Evolutionary conservation across 2,888 invertebrate species (phyloP).

Genomic region (Timema podura): DNA sequence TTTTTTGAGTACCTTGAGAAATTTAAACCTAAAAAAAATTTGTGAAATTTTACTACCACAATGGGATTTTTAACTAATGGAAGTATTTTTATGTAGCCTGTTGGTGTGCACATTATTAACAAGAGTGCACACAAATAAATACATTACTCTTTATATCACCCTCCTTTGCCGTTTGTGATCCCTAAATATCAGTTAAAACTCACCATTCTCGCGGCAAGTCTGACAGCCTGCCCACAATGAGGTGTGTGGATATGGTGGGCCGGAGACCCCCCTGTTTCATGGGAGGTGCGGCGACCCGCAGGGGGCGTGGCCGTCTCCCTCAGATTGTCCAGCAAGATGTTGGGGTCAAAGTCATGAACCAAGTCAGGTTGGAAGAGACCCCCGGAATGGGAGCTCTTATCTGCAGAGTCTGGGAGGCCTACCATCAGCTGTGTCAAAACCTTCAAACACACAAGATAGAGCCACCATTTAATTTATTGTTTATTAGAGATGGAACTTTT

Average conservation of each 20-base stretch:
- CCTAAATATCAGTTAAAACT: conserved; percentile 26
- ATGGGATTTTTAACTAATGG: too few relatives aligned
- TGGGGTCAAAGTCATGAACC: conserved; percentile 68
- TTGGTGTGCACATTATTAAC: too few relatives aligned
- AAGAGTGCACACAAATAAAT: too few relatives aligned
- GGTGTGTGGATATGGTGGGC: conserved; percentile 49
- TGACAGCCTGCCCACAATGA: conserved; percentile 42
- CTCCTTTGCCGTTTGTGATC: too few relatives aligned
- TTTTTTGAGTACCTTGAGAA: too few relatives aligned
- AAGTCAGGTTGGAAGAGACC: conserved; percentile 52
- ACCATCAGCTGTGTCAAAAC: conserved; percentile 58
- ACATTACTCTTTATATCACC: too few relatives aligned
- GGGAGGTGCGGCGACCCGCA: conserved; percentile 29
- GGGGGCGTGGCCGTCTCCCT: conserved; percentile 34
- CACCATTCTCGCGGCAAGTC: conserved; percentile 58
- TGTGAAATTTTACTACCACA: too few relatives aligned
- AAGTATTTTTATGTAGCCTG: too few relatives aligned
- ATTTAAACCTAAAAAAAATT: too few relatives aligned
- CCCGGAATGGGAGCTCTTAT: conserved; percentile 35
- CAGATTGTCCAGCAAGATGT: conserved; percentile 66
- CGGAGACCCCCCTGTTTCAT: conserved; percentile 26
- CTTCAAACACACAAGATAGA: conserved; percentile 40
- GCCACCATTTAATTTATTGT: too few relatives aligned
- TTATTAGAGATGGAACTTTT: too few relatives aligned
- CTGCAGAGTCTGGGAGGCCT: conserved; percentile 52